Evolutionary conservation across 2,888 invertebrate genomes (phyloP).

Genomic region (Rhopalosiphum nymphaeae): DNA sequence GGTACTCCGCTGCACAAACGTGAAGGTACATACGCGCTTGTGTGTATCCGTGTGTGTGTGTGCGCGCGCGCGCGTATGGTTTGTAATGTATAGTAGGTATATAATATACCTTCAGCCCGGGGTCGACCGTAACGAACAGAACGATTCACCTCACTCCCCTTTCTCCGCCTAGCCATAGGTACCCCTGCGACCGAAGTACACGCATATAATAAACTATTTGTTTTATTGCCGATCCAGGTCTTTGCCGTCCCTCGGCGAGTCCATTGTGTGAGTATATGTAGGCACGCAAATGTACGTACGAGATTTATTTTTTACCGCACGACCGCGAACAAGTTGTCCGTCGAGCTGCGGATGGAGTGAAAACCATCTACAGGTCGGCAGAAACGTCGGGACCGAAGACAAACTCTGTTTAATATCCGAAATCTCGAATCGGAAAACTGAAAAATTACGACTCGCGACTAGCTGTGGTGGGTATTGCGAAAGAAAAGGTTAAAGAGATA

Average conservation of each 20-base stretch:
- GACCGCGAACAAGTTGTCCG: neutral
- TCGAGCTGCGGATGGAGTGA: neutral
- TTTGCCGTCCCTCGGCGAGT: slow-evolving; percentile 10
- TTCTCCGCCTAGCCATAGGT: neutral
- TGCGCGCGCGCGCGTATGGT: neutral
- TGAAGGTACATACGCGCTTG: neutral
- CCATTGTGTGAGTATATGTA: neutral
- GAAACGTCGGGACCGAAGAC: neutral
- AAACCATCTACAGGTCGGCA: neutral
- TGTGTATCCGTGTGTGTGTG: neutral
- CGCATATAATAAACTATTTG: slow-evolving; percentile 40
- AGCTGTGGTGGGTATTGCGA: neutral
- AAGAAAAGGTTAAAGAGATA: neutral
- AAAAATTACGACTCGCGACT: neutral
- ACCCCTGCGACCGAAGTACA: neutral
- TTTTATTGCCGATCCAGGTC: slow-evolving; percentile 34
- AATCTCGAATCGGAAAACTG: neutral
- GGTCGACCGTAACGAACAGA: slow-evolving; percentile 62
- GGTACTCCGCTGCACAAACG: slow-evolving; percentile 55
- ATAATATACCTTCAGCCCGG: neutral
- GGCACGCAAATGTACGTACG: neutral
- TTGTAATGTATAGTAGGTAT: neutral
- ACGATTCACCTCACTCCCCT: slow-evolving; percentile 9
- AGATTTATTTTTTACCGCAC: slow-evolving; percentile 19
- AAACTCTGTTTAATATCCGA: neutral